phyloP scores from a whole-genome alignment of 2,888 invertebrate genomes.

The Salpingus planirostris region DNA sequence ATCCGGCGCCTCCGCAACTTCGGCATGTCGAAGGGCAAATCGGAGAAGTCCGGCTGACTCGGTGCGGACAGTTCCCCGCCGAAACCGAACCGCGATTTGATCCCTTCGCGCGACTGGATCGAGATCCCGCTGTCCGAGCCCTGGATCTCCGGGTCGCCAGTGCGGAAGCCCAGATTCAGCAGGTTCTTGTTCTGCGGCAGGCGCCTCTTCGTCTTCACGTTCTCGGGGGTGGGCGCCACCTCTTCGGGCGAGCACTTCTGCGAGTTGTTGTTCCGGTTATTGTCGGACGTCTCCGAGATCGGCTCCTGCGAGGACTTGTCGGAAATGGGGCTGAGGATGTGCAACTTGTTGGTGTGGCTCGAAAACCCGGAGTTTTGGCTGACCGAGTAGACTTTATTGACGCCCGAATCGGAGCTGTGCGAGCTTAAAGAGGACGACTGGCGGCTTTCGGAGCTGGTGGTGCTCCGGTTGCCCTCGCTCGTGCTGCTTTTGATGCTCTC shows the following conservation, averaged over 20 bases:
- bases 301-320: conserved; percentile 86
- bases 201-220: conserved; percentile 50
- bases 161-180: conserved; percentile 56
- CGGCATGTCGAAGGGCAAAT: conserved; percentile 85
- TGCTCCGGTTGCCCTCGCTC: conserved; percentile 79
- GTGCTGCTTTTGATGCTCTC: conserved; percentile 80
- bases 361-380: conserved; percentile 59
- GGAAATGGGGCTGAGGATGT: conserved; percentile 81
- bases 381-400: conserved; percentile 48
- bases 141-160: conserved; percentile 66
- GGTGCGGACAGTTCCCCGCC: conserved; percentile 40
- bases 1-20: conserved; percentile 64
- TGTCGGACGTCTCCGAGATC: conserved; percentile 72
- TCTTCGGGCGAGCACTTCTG: conserved; percentile 71
- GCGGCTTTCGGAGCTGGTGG: conserved; percentile 75
- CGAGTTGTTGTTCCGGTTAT: conserved; percentile 69
- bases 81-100: conserved; percentile 48
- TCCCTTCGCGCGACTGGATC: conserved; percentile 71
- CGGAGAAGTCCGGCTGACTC: conserved; percentile 59
- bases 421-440: conserved; percentile 78
- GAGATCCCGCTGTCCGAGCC: conserved; percentile 86
- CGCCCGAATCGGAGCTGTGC: conserved; percentile 74
- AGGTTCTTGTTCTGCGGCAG: conserved; percentile 70
- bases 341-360: conserved; percentile 63
- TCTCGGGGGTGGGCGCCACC: conserved; percentile 40